These are phyloP conservation scores for Acanthopagrus latus DNA, from an alignment of 2,797 vertebrate genomes.

Conservation along the genomic window DNA sequence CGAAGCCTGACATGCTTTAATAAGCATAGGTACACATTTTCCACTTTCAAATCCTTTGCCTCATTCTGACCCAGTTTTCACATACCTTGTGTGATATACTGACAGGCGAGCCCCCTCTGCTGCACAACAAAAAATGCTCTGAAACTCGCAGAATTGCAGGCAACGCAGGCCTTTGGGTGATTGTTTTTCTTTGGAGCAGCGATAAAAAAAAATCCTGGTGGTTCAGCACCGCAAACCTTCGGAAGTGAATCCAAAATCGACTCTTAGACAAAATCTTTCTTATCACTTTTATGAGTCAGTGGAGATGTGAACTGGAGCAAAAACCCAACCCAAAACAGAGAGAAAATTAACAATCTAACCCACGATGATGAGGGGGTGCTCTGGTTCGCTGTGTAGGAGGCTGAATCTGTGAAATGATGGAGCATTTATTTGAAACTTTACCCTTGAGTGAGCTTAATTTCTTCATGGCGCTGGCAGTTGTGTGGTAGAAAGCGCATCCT, in stretches of 20 bases:
- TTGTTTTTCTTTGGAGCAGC: conserved; percentile 42
- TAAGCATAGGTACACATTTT: conserved; percentile 68
- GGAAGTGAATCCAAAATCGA: conserved; percentile 2
- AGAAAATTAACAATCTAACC: background rate
- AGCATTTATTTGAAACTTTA: conserved; percentile 46
- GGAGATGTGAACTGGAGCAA: conserved; percentile 18
- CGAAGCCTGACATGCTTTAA: conserved; percentile 49
- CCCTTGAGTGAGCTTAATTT: conserved; percentile 34
- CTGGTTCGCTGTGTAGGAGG: conserved; percentile 23
- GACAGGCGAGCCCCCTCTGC: conserved; percentile 46
- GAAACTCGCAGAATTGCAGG: conserved; percentile 24
- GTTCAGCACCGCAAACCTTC: conserved; percentile 23
- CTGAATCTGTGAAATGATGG: conserved; percentile 25
- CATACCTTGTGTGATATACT: conserved; percentile 40
- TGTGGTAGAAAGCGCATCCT: conserved; percentile 1
- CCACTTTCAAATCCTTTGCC: conserved; percentile 56
- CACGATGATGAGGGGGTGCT: background rate
- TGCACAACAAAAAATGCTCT: conserved; percentile 23
- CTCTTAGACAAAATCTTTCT: background rate
- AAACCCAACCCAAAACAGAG: conserved; percentile 13
- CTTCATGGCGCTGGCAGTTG: background rate
- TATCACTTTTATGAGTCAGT: background rate
- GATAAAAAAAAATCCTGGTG: conserved; percentile 32
- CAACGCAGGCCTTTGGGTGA: conserved; percentile 24
- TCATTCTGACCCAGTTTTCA: conserved; percentile 72